Percentiles rank a stretch among this genome's conserved stretches.
These are phyloP conservation scores for Probaryconus sp. DNA, from an alignment of 1,140 invertebrate genomes.

Conservation along the genomic window DNA sequence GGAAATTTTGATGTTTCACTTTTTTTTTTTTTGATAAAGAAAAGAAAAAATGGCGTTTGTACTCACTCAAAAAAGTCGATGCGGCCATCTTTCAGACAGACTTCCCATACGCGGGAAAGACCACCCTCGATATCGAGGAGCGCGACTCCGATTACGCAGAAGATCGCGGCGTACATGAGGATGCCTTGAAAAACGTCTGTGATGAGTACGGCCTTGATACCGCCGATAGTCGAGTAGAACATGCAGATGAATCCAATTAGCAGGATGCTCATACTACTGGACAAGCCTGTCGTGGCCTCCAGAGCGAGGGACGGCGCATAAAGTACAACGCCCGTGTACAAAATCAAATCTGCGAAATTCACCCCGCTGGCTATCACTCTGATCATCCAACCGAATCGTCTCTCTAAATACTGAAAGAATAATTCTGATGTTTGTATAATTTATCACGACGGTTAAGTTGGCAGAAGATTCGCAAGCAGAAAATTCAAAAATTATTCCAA, in stretches of 20 bases:
- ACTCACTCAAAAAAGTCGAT: slow-evolving; percentile 69
- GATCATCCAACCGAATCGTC: slow-evolving; percentile 85
- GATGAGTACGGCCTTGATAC: slow-evolving; percentile 93
- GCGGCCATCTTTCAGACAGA: slow-evolving; percentile 79
- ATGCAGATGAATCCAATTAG: slow-evolving; percentile 89
- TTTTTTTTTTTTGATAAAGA: too few relatives aligned
- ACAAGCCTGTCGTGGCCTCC: slow-evolving; percentile 91
- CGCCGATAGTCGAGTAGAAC: slow-evolving; percentile 93
- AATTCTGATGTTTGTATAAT: too few relatives aligned
- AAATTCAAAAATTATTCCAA: too few relatives aligned
- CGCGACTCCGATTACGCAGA: slow-evolving; percentile 72
- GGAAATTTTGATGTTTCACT: too few relatives aligned
- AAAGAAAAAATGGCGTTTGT: neutral
- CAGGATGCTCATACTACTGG: slow-evolving; percentile 86
- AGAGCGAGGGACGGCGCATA: slow-evolving; percentile 95
- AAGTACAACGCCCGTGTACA: slow-evolving; percentile 95
- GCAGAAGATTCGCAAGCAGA: too few relatives aligned
- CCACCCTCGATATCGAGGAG: slow-evolving; percentile 83
- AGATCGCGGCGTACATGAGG: slow-evolving; percentile 85
- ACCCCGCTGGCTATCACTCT: slow-evolving; percentile 85
- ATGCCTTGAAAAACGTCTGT: slow-evolving; percentile 91
- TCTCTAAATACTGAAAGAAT: slow-evolving; percentile 86
- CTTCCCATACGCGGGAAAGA: slow-evolving; percentile 82
- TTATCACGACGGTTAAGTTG: too few relatives aligned
- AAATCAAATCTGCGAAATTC: slow-evolving; percentile 88